Evolutionary conservation across 64 coral and sea anemone species (phyloP).

Genomic region (Montipora foliosa): DNA sequence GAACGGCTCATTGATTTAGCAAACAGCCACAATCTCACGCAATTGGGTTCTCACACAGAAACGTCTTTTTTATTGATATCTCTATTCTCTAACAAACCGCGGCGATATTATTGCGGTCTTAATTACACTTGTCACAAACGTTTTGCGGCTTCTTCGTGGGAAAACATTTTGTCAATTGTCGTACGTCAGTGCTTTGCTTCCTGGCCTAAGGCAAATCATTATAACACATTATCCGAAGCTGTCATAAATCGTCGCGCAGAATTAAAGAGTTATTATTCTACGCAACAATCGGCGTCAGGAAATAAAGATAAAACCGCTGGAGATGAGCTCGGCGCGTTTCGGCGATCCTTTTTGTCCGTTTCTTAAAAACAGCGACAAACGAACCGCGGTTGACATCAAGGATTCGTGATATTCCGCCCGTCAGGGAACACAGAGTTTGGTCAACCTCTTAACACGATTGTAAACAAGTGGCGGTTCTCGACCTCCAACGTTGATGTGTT

Average conservation of each 20-base stretch:
- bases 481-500: conserved; percentile 57
- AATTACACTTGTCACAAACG: conserved; percentile 64
- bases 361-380: conserved; percentile 39
- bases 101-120: conserved; percentile 60
- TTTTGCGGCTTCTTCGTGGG: conserved; percentile 74
- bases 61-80: conserved; percentile 2
- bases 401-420: background rate
- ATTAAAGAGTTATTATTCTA: conserved; percentile 47
- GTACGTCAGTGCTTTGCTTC: conserved; percentile 14
- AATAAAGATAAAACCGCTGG: conserved; percentile 39
- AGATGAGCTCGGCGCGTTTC: conserved; percentile 37
- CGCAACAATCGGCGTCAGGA: conserved; percentile 28
- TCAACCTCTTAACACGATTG: conserved; percentile 42
- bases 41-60: conserved; percentile 49
- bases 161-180: conserved; percentile 74
- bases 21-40: conserved; percentile 44
- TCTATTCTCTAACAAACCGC: conserved; percentile 50
- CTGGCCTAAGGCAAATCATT: conserved; percentile 33
- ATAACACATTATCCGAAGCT: conserved; percentile 28
- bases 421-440: background rate
- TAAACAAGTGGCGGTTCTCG: conserved; percentile 23
- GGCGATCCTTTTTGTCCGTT: background rate
- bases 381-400: background rate
- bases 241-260: conserved; percentile 30
- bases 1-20: conserved; percentile 39